A percentile compares a stretch with the other conserved stretches of the same genome.
Evolutionary conservation across 2,113 vertebrate species (phyloP).

Genomic region (Lasiurus cinereus): DNA sequence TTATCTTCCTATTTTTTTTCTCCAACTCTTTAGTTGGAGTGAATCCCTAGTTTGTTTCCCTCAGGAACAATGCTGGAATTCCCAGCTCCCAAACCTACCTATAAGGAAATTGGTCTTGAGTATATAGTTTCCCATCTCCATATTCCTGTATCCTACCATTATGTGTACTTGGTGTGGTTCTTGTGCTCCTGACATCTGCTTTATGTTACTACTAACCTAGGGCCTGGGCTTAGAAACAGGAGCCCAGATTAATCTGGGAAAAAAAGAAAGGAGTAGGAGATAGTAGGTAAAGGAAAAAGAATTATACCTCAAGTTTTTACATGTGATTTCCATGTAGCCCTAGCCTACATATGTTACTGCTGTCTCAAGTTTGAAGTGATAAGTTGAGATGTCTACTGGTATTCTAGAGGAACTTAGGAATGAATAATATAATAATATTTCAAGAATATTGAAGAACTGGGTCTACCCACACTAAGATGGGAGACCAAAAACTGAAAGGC

Average conservation of each 20-base stretch:
- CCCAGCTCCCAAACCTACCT: neutral
- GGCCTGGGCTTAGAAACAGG: slow-evolving; percentile 56
- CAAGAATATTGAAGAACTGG: slow-evolving; percentile 44
- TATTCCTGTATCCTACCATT: slow-evolving; percentile 46
- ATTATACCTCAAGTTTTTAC: slow-evolving; percentile 25
- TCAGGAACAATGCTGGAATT: neutral
- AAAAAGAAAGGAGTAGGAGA: slow-evolving; percentile 28
- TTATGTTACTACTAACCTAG: slow-evolving; percentile 72
- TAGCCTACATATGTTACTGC: neutral
- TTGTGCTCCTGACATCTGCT: slow-evolving; percentile 73
- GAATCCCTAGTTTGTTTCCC: slow-evolving; percentile 40
- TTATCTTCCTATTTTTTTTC: slow-evolving; percentile 50
- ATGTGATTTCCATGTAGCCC: neutral
- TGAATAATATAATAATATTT: slow-evolving; percentile 18
- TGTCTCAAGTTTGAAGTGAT: neutral
- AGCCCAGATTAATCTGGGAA: slow-evolving; percentile 57
- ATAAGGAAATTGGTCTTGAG: neutral
- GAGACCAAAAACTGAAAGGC: neutral
- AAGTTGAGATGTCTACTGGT: neutral
- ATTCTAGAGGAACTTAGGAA: neutral
- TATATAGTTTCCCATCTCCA: slow-evolving; percentile 52
- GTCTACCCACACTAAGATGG: neutral
- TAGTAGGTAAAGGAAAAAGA: slow-evolving; percentile 34
- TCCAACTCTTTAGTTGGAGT: slow-evolving; percentile 37
- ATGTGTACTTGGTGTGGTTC: slow-evolving; percentile 51